Percentiles rank a stretch among this genome's conserved stretches.
Evolutionary conservation across 2,797 vertebrate genomes (phyloP).

Genomic region (Eurystomus glaucurus): DNA sequence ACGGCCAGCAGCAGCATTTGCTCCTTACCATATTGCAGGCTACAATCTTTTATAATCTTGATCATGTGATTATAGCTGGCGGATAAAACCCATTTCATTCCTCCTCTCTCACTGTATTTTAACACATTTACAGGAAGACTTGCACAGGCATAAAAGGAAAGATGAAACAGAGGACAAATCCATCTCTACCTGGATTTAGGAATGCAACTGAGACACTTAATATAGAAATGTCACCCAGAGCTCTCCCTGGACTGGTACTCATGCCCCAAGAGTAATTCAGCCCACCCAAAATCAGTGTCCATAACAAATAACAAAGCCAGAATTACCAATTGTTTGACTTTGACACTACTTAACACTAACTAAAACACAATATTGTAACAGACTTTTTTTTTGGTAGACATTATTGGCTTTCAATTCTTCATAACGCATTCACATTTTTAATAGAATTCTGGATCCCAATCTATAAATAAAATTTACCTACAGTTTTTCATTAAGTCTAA

Average conservation of each 20-base stretch:
- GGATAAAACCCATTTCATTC: background rate
- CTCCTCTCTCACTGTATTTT: background rate
- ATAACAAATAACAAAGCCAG: background rate
- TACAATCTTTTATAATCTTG: background rate
- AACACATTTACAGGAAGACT: background rate
- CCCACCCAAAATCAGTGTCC: background rate
- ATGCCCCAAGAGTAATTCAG: background rate
- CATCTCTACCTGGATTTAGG: background rate
- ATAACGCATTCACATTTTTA: background rate
- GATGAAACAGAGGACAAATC: background rate
- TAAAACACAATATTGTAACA: background rate
- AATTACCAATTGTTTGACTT: background rate
- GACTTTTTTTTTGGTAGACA: background rate
- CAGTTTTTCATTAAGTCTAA: background rate
- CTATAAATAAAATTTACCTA: background rate
- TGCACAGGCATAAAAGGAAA: background rate
- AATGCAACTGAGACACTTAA: background rate
- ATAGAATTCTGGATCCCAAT: background rate
- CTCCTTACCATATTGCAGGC: background rate
- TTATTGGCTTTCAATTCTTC: background rate
- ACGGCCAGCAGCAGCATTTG: background rate
- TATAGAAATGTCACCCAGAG: background rate
- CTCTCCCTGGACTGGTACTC: background rate
- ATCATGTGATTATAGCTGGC: background rate
- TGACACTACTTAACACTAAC: background rate